Conservation (phyloP, 2,888 invertebrate genomes). For the Aphrophora alni region DNA sequence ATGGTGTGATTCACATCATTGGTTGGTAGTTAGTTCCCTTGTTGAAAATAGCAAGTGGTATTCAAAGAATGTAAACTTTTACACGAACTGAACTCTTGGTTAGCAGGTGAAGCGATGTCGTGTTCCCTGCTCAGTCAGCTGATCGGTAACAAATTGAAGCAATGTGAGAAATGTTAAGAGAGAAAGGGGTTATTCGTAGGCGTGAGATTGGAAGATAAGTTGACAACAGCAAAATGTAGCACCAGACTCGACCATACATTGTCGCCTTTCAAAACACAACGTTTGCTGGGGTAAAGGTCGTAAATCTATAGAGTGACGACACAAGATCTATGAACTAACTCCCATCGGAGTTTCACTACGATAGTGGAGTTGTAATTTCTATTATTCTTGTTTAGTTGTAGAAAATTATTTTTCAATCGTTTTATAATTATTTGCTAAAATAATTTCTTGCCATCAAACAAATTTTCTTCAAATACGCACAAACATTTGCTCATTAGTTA, state of each 20-base stretch:
- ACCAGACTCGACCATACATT: not conserved
- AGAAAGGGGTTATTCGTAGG: not conserved
- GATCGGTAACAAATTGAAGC: not conserved
- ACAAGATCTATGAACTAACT: not conserved
- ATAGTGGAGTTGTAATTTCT: too few species aligned
- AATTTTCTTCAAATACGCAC: too few species aligned
- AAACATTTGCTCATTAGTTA: too few species aligned
- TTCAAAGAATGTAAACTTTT: not conserved
- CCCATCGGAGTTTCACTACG: not conserved
- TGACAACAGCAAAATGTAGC: not conserved
- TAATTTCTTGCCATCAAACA: too few species aligned
- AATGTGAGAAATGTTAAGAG: conserved; percentile 6
- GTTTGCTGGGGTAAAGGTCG: not conserved
- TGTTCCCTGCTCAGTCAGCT: not conserved
- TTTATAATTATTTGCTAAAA: too few species aligned
- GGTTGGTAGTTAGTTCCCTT: not conserved
- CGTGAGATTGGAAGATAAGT: conserved; percentile 1
- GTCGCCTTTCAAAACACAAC: not conserved
- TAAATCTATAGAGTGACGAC: not conserved
- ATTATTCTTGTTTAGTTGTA: too few species aligned
- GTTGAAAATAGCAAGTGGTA: not conserved
- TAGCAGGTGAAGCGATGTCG: not conserved
- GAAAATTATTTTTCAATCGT: too few species aligned
- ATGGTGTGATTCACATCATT: not conserved
- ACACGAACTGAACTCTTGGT: not conserved